Evolutionary conservation across 2,113 vertebrate species (phyloP).

Genomic region (Strix uralensis): DNA sequence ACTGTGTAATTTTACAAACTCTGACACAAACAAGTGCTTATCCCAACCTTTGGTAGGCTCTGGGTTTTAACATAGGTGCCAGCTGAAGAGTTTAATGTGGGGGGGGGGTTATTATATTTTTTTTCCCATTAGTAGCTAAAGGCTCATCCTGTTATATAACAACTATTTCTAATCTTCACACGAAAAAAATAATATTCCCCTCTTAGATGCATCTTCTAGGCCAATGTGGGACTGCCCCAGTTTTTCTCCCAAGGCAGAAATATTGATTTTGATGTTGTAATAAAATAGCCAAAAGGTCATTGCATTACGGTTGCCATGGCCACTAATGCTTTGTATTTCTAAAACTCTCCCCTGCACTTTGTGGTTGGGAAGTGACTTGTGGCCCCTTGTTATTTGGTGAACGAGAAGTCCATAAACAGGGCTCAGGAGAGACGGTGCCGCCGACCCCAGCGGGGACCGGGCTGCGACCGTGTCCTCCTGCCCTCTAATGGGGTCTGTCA

Average conservation of each 20-base stretch:
- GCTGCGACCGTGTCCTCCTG: too few relatives aligned
- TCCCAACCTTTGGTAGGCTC: neutral
- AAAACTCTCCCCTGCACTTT: neutral
- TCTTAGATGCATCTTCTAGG: neutral
- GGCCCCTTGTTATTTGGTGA: neutral
- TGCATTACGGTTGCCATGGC: constrained; percentile 39
- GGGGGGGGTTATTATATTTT: neutral
- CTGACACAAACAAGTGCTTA: constrained; percentile 21
- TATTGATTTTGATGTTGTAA: neutral
- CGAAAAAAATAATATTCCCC: neutral
- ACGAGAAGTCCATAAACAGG: neutral
- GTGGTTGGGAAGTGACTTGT: neutral
- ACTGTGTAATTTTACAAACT: neutral
- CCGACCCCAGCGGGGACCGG: fast-evolving
- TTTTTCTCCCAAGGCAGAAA: constrained; percentile 16
- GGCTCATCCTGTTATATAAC: constrained; percentile 27
- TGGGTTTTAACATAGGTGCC: neutral
- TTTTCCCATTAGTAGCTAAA: constrained; percentile 22
- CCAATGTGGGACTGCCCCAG: neutral
- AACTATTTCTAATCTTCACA: constrained; percentile 23
- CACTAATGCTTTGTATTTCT: constrained; percentile 38
- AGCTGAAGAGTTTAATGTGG: constrained; percentile 4
- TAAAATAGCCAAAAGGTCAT: neutral
- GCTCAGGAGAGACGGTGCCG: neutral
- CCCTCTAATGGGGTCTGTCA: too few relatives aligned